Evolutionary conservation across 2,113 vertebrate genomes (phyloP).

Genomic region (Alectura lathami): DNA sequence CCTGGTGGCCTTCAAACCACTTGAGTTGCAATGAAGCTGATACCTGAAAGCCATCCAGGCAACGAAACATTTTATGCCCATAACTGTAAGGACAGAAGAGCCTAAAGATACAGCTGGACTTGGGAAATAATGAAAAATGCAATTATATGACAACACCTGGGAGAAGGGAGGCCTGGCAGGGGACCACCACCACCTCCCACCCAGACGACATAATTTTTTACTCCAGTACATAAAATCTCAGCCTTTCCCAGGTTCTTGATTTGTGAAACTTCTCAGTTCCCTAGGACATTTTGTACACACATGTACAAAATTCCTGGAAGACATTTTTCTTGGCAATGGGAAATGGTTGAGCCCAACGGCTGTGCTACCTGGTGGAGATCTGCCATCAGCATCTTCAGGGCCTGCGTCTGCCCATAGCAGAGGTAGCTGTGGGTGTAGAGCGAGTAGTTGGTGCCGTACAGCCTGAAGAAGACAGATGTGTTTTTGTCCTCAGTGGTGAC

Average conservation of each 20-base stretch:
- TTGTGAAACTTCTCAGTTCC: background rate
- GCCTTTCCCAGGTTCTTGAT: background rate
- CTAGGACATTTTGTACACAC: background rate
- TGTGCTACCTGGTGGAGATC: slow-evolving; percentile 62
- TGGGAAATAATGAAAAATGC: background rate
- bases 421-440: slow-evolving; percentile 84
- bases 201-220: rapidly evolving
- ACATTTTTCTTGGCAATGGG: background rate
- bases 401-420: slow-evolving; percentile 80
- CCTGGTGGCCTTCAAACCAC: background rate
- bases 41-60: background rate
- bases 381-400: slow-evolving; percentile 70
- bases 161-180: background rate
- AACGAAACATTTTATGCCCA: background rate
- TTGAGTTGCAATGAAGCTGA: no score
- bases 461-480: slow-evolving; percentile 62
- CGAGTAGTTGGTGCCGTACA: slow-evolving; percentile 75
- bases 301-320: rapidly evolving
- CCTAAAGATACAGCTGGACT: background rate
- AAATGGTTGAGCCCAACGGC: background rate
- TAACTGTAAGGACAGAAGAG: background rate
- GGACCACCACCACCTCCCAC: background rate
- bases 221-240: background rate
- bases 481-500: slow-evolving; percentile 55
- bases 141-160: rapidly evolving